Conservation (phyloP, 2,888 invertebrate species). For the Sarcophaga carnaria region DNA sequence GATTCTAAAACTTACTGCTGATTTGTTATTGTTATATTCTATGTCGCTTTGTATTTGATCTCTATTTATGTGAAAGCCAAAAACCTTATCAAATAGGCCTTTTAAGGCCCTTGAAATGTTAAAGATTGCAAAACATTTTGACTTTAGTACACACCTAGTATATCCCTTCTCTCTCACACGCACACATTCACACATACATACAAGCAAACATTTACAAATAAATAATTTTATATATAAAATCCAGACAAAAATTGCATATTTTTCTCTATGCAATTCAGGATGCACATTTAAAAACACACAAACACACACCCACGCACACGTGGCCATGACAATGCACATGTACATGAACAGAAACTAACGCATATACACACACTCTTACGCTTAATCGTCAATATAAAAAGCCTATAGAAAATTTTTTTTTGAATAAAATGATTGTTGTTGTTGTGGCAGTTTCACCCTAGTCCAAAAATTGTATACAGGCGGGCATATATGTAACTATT, state of each 20-base stretch:
- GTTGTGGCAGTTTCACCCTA: conserved; percentile 50
- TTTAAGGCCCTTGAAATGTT: too few species aligned
- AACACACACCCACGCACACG: not conserved
- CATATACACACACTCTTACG: conserved; percentile 13
- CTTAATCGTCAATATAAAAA: not conserved
- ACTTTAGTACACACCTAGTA: too few species aligned
- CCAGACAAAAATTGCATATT: conserved; percentile 68
- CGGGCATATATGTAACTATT: conserved; percentile 21
- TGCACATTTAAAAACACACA: conserved; percentile 39
- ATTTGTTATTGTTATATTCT: too few species aligned
- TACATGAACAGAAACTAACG: not conserved
- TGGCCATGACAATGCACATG: not conserved
- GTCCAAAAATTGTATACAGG: conserved; percentile 39
- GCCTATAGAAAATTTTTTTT: conserved; percentile 50
- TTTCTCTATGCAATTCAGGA: conserved; percentile 57
- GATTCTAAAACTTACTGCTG: too few species aligned
- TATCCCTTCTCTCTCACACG: too few species aligned
- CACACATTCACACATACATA: conserved; percentile 1
- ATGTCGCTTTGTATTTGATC: too few species aligned
- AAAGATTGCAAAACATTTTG: too few species aligned
- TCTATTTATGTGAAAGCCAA: too few species aligned
- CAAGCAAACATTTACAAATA: not conserved
- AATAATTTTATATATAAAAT: conserved; percentile 56
- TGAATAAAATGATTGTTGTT: conserved; percentile 58
- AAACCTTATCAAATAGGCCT: too few species aligned